Percentiles rank a stretch among this genome's conserved stretches.
Evolutionary conservation across 2,888 invertebrate species (phyloP).

Genomic region (Raillietiella orientalis): DNA sequence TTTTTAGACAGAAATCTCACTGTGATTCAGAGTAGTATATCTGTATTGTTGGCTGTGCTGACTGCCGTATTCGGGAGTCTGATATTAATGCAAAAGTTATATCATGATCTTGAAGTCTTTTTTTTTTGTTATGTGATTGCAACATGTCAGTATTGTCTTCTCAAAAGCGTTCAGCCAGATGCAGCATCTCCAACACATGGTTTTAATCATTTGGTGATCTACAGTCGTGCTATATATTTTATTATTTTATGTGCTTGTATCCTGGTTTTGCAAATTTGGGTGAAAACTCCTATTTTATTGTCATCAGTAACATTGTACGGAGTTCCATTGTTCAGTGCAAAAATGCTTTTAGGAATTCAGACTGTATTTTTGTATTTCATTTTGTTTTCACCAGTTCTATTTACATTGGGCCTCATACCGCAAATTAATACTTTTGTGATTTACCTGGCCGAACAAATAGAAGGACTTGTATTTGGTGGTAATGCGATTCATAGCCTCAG

Average conservation of each 20-base stretch:
- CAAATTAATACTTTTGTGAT: slow-evolving; percentile 83
- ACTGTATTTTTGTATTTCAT: slow-evolving; percentile 45
- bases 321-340: slow-evolving; percentile 18
- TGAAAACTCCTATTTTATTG: slow-evolving; percentile 9
- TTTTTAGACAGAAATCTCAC: slow-evolving; percentile 72
- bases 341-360: slow-evolving; percentile 27
- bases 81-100: slow-evolving; percentile 49
- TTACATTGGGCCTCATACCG: slow-evolving; percentile 80
- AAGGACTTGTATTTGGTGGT: slow-evolving; percentile 27
- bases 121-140: slow-evolving; percentile 93
- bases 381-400: slow-evolving; percentile 66
- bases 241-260: slow-evolving; percentile 30
- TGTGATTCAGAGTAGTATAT: slow-evolving; percentile 39
- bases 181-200: slow-evolving; percentile 95
- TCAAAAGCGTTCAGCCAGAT: slow-evolving; percentile 96
- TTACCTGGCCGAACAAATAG: slow-evolving; percentile 71
- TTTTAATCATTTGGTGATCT: slow-evolving; percentile 74
- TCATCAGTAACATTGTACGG: slow-evolving; percentile 12
- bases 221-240: slow-evolving; percentile 76
- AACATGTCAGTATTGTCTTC: slow-evolving; percentile 77
- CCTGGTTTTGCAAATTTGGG: slow-evolving; percentile 14
- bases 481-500: slow-evolving; percentile 31
- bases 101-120: slow-evolving; percentile 68
- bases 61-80: slow-evolving; percentile 59
- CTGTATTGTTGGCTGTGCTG: slow-evolving; percentile 43